These are phyloP conservation scores for Myocastor coypus DNA, from an alignment of 2,113 vertebrate species.

Conservation along the genomic window DNA sequence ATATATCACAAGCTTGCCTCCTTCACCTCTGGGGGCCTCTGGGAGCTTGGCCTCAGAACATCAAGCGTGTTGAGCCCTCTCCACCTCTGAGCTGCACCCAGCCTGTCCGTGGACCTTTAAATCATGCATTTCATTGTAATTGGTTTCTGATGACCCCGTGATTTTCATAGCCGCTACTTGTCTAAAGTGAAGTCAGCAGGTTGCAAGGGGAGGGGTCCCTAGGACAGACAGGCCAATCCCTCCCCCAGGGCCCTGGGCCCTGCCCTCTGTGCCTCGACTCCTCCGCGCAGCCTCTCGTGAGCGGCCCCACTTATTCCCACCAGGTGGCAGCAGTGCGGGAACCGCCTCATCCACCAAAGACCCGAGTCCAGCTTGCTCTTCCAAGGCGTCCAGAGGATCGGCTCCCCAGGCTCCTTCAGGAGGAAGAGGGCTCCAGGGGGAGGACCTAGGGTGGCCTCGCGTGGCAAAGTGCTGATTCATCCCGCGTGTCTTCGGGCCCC, in stretches of 20 bases:
- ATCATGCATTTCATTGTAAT: background rate
- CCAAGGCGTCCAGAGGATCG: background rate
- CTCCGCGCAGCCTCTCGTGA: background rate
- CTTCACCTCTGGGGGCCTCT: background rate
- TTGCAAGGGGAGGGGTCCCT: background rate
- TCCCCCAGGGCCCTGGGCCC: no score
- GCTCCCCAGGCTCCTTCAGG: background rate
- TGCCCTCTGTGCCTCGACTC: rapidly evolving
- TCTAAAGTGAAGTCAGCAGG: rapidly evolving
- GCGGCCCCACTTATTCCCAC: background rate
- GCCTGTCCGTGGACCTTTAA: background rate
- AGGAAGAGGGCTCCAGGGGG: background rate
- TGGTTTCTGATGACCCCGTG: background rate
- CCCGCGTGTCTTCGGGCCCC: background rate
- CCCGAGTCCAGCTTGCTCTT: background rate
- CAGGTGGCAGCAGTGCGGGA: slow-evolving; percentile 74
- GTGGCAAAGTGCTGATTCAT: background rate
- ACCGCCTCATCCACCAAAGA: no score
- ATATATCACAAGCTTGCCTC: background rate
- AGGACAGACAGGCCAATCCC: background rate
- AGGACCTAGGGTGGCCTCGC: background rate
- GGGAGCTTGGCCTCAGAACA: background rate
- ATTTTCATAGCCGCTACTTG: background rate
- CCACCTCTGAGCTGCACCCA: background rate
- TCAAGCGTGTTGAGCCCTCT: background rate